Conservation (phyloP, 92 coral and sea anemone genomes). For the Galaxea fascicularis region DNA sequence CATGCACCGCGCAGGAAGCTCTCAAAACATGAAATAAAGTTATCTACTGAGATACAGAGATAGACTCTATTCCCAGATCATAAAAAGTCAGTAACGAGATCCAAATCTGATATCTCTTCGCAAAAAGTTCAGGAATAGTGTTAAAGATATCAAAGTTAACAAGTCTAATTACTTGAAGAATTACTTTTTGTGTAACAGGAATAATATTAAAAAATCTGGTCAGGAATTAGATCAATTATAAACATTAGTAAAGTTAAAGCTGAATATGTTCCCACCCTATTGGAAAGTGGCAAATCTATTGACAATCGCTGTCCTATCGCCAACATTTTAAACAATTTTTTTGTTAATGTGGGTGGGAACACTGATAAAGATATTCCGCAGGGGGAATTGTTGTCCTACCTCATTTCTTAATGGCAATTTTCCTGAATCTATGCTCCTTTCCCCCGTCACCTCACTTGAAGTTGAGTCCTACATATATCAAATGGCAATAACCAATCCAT, state of each 20-base stretch:
- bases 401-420: conserved; percentile 16
- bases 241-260: background rate
- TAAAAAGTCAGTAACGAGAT: background rate
- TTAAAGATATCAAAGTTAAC: background rate
- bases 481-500: too few relatives aligned
- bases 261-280: background rate
- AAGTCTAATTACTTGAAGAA: background rate
- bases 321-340: conserved; percentile 1
- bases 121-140: background rate
- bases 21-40: background rate
- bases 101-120: background rate
- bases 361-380: conserved; percentile 14
- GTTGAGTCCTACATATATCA: conserved; percentile 11
- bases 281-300: background rate
- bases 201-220: too few relatives aligned
- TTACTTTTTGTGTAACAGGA: background rate
- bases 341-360: conserved; percentile 27
- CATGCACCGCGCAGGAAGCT: background rate
- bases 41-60: background rate
- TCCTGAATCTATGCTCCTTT: conserved; percentile 16
- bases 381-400: background rate
- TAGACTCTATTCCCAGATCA: background rate
- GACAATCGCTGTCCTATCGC: conserved; percentile 7
- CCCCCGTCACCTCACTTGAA: conserved; percentile 27
- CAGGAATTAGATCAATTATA: background rate